phyloP scores from a whole-genome alignment of 2,888 invertebrate genomes.

The Acleris cristana region DNA sequence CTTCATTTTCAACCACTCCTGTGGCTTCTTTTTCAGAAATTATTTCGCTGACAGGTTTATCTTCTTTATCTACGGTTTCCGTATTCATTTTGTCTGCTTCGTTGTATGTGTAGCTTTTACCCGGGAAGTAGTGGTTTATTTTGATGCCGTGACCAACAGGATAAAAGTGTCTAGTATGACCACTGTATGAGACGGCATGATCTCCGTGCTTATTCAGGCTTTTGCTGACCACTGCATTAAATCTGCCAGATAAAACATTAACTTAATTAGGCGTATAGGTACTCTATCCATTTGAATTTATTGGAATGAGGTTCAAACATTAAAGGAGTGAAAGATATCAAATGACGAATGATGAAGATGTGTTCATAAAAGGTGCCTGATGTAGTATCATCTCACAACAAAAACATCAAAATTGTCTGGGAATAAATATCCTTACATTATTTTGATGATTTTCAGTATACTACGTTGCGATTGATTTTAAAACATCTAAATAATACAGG shows the following conservation, averaged over 20 bases:
- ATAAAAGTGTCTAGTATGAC: conserved; percentile 65
- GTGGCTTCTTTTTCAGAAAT: conserved; percentile 40
- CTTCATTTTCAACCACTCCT: conserved; percentile 44
- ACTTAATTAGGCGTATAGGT: not conserved
- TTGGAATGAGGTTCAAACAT: no score
- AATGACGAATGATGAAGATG: no score
- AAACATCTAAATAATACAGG: no score
- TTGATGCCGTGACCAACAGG: conserved; percentile 67
- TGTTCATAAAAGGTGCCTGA: no score
- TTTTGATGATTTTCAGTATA: no score
- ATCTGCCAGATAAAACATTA: conserved; percentile 58
- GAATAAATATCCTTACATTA: no score
- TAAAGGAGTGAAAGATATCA: no score
- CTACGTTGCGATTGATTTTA: no score
- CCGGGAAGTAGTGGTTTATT: conserved; percentile 72
- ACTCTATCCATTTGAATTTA: no score
- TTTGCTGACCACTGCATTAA: conserved; percentile 84
- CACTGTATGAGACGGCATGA: conserved; percentile 66
- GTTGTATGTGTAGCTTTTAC: conserved; percentile 54
- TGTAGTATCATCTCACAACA: no score
- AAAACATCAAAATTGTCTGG: no score
- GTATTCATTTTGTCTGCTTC: conserved; percentile 40
- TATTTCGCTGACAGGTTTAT: conserved; percentile 53
- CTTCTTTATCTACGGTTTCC: conserved; percentile 43
- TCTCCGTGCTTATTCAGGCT: conserved; percentile 69